phyloP scores from a whole-genome alignment of 2,797 vertebrate species.

The Sebastolobus altivelis region DNA sequence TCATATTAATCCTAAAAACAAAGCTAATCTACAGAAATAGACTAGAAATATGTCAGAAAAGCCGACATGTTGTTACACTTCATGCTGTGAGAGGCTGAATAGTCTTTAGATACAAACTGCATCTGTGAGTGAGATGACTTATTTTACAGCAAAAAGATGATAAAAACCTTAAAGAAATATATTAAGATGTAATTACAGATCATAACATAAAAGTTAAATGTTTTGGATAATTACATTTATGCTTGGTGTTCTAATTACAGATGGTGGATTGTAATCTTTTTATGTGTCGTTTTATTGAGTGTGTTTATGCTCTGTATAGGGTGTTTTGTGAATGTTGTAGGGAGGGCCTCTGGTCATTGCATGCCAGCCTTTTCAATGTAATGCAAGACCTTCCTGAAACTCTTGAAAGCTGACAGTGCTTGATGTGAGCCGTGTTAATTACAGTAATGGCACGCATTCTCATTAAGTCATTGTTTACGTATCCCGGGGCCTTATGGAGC shows the following conservation, averaged over 20 bases:
- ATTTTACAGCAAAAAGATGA: background rate
- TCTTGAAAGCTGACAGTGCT: slow-evolving; percentile 83
- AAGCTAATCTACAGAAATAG: background rate
- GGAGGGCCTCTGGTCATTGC: slow-evolving; percentile 63
- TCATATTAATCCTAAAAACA: background rate
- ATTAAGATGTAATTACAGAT: background rate
- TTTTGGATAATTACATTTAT: background rate
- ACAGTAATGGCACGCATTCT: slow-evolving; percentile 86
- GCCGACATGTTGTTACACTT: slow-evolving; percentile 1
- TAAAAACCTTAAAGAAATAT: background rate
- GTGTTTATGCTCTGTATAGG: slow-evolving; percentile 33
- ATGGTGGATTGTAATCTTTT: slow-evolving; percentile 28
- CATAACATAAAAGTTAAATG: background rate
- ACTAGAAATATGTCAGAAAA: background rate
- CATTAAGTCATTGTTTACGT: slow-evolving; percentile 87
- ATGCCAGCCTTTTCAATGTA: slow-evolving; percentile 65
- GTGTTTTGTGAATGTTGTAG: slow-evolving; percentile 38
- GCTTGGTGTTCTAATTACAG: slow-evolving; percentile 29
- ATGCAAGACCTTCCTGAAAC: slow-evolving; percentile 77
- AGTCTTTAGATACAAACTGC: slow-evolving; percentile 1
- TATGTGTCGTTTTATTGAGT: slow-evolving; percentile 36
- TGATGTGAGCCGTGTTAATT: slow-evolving; percentile 88
- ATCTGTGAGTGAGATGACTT: background rate
- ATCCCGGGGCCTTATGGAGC: slow-evolving; percentile 78
- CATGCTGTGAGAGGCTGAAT: background rate